Evolutionary conservation across 2,797 vertebrate genomes (phyloP).

Genomic region (Pyrocephalus nanus): DNA sequence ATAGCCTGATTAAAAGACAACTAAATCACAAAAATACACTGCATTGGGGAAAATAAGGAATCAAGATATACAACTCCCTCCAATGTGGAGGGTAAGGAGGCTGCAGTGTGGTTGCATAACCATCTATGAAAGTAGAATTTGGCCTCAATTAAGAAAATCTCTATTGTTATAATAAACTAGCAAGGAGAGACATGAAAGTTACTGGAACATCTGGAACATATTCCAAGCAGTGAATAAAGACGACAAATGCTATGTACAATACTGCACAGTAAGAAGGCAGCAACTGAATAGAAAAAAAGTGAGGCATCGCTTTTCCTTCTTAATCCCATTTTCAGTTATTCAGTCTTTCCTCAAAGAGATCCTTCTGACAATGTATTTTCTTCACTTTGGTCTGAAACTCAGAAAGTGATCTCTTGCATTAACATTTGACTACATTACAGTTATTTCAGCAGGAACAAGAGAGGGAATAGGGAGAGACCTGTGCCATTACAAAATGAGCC

Average conservation of each 20-base stretch:
- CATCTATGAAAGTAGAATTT: background rate
- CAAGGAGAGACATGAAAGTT: background rate
- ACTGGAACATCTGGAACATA: background rate
- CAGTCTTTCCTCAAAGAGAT: background rate
- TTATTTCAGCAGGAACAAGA: background rate
- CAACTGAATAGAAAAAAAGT: background rate
- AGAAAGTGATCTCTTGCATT: background rate
- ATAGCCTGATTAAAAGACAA: background rate
- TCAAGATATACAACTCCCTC: background rate
- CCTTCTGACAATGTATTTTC: background rate
- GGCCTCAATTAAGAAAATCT: background rate
- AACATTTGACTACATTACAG: background rate
- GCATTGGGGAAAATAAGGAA: background rate
- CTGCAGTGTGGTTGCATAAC: background rate
- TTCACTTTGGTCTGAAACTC: background rate
- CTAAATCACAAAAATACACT: background rate
- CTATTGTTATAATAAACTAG: rapidly evolving
- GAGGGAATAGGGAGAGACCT: background rate
- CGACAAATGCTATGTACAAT: background rate
- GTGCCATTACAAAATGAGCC: background rate
- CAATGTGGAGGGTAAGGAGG: background rate
- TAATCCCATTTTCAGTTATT: background rate
- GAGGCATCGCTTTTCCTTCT: background rate
- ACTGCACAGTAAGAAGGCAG: background rate
- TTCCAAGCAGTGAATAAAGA: background rate